Conservation (phyloP, 2,113 vertebrate species). For the Seriola aureovittata region DNA sequence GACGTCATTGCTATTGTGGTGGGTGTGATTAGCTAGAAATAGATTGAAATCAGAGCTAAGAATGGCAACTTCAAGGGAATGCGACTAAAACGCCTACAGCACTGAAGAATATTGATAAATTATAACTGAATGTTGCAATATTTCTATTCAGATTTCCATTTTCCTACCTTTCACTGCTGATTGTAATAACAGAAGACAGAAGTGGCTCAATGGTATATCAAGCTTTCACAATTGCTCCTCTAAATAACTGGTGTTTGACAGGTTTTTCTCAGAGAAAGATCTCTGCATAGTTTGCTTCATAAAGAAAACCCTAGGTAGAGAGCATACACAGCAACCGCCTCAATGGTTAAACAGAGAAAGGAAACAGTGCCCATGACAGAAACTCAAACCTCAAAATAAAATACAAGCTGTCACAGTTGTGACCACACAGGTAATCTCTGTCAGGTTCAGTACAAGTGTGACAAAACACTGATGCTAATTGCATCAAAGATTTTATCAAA, state of each 20-base stretch:
- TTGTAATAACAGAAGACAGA: conserved; percentile 27
- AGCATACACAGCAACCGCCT: neutral
- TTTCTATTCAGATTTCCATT: conserved; percentile 18
- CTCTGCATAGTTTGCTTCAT: neutral
- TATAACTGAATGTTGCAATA: neutral
- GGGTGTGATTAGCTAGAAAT: conserved; percentile 59
- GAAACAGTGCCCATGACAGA: neutral
- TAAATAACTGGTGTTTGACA: neutral
- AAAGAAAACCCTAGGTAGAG: neutral
- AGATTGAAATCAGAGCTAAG: conserved; percentile 44
- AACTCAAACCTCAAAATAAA: conserved; percentile 37
- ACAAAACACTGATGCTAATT: neutral
- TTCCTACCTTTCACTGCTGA: neutral
- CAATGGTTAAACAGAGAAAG: conserved; percentile 14
- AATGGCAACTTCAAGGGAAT: conserved; percentile 18
- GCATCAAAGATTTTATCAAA: neutral
- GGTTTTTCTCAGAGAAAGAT: neutral
- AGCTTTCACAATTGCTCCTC: neutral
- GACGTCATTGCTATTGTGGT: conserved; percentile 44
- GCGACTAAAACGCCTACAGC: conserved; percentile 14
- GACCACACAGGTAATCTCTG: conserved; percentile 31
- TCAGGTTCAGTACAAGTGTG: neutral
- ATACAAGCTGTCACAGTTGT: conserved; percentile 17
- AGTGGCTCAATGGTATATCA: conserved; percentile 5
- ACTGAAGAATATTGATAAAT: conserved; percentile 23